phyloP scores from a whole-genome alignment of 2,113 vertebrate species.

The Mesitornis unicolor region DNA sequence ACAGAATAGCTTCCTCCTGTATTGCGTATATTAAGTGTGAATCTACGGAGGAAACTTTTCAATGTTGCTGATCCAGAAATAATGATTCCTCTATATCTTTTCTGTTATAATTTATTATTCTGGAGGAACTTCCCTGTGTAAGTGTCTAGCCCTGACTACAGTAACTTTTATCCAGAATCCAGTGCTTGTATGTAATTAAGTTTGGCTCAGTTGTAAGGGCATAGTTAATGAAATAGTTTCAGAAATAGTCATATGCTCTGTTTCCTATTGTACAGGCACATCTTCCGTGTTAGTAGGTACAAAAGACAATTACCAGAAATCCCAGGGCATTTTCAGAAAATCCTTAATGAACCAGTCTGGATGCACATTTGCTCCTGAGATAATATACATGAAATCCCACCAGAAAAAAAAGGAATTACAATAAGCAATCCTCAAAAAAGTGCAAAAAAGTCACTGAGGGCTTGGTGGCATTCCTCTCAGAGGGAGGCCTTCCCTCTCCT shows the following conservation, averaged over 20 bases:
- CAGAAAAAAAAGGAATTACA: not conserved
- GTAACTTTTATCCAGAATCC: not conserved
- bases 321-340: not conserved
- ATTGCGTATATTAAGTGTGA: not conserved
- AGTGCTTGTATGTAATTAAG: not conserved
- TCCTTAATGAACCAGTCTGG: not conserved
- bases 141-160: not conserved
- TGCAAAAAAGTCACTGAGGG: not conserved
- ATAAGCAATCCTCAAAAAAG: not conserved
- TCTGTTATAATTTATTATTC: not conserved
- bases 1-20: slow-evolving; percentile 6
- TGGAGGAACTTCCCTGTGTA: not conserved
- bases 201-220: not conserved
- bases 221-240: not conserved
- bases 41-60: not conserved
- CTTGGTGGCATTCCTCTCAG: slow-evolving; percentile 33
- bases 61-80: not conserved
- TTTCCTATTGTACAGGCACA: not conserved
- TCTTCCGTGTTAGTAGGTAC: not conserved
- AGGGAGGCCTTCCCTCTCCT: slow-evolving; percentile 35
- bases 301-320: not conserved
- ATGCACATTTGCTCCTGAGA: not conserved
- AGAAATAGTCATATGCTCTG: not conserved
- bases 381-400: not conserved
- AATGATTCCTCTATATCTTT: not conserved